A percentile compares a stretch with the other conserved stretches of the same genome.
These are phyloP conservation scores for Leptopilina myrica DNA, from an alignment of 2,888 invertebrate species.

Conservation along the genomic window DNA sequence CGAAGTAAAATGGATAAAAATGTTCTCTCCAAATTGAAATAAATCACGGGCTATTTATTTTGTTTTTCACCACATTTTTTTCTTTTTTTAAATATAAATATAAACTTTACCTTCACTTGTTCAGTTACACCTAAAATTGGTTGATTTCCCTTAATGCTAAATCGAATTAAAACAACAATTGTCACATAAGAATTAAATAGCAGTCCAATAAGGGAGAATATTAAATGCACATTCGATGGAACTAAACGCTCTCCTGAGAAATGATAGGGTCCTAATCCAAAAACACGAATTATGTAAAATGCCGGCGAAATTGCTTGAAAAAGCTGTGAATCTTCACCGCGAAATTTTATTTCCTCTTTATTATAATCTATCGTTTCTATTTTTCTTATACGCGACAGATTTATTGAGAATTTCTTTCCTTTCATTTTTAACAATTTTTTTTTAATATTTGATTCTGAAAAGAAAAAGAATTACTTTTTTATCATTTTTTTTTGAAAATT, in stretches of 20 bases:
- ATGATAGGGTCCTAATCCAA: conserved; percentile 71
- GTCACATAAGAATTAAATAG: conserved; percentile 44
- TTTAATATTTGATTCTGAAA: background rate
- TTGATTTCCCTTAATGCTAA: conserved; percentile 40
- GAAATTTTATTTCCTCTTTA: conserved; percentile 39
- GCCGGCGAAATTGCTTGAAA: conserved; percentile 67
- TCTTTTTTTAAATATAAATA: background rate
- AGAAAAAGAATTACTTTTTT: too few relatives aligned
- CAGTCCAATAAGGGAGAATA: conserved; percentile 28
- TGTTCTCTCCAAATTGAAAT: background rate
- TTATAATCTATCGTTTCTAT: background rate
- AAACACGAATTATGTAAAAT: conserved; percentile 63
- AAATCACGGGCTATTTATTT: background rate
- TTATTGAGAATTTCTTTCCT: background rate
- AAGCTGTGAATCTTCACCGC: conserved; percentile 65
- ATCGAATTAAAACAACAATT: conserved; percentile 42
- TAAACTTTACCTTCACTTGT: conserved; percentile 64
- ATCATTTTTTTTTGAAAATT: too few relatives aligned
- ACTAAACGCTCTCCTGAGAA: conserved; percentile 61
- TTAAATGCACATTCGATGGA: conserved; percentile 55
- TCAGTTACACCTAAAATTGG: conserved; percentile 61
- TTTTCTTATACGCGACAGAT: background rate
- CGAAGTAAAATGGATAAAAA: too few relatives aligned
- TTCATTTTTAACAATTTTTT: background rate
- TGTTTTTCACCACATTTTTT: too few relatives aligned